Conservation (phyloP, 2,797 vertebrate species). For the Halcyon smyrnensis region DNA sequence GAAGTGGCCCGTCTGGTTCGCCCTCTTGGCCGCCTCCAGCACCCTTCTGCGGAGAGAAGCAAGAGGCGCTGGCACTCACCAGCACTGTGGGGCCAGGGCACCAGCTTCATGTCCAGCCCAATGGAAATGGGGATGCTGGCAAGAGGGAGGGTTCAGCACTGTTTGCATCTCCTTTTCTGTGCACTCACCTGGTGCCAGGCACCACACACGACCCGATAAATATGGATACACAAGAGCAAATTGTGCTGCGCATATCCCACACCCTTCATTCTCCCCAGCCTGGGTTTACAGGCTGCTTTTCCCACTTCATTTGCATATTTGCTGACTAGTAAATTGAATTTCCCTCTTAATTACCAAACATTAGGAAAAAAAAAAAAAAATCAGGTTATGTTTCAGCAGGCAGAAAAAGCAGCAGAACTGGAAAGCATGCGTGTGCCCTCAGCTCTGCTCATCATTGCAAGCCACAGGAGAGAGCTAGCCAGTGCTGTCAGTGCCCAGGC, state of each 20-base stretch:
- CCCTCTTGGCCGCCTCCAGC: constrained; percentile 90
- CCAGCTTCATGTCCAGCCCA: rapidly evolving
- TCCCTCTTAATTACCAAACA: constrained; percentile 50
- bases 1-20: constrained; percentile 94
- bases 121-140: neutral
- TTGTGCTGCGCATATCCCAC: neutral
- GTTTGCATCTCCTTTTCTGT: neutral
- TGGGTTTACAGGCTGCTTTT: neutral
- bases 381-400: constrained; percentile 26
- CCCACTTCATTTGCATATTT: constrained; percentile 34
- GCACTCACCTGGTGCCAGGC: neutral
- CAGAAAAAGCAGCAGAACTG: neutral
- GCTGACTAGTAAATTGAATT: constrained; percentile 63
- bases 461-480: neutral
- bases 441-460: neutral
- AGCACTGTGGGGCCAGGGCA: rapidly evolving
- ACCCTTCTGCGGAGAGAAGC: constrained; percentile 83
- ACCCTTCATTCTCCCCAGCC: neutral
- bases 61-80: neutral
- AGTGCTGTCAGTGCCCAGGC: neutral
- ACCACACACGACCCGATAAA: rapidly evolving
- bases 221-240: rapidly evolving
- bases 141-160: rapidly evolving
- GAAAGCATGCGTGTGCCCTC: rapidly evolving
- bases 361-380: neutral